Conservation (phyloP, 1,140 invertebrate genomes). For the Helicoverpa armigera region DNA sequence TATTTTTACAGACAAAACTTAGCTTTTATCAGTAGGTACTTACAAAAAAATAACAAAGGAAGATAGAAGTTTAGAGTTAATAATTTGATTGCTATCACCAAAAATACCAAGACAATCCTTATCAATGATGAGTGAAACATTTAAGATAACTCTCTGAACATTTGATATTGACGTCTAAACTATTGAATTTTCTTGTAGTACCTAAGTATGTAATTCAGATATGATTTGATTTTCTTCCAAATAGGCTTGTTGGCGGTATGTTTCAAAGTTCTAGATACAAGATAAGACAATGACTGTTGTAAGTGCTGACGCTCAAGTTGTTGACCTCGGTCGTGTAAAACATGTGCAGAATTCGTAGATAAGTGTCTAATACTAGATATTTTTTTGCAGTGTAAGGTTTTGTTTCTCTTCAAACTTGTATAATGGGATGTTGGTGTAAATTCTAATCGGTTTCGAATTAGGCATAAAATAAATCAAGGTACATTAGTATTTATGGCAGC, state of each 20-base stretch:
- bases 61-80: not conserved
- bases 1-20: too few relatives aligned
- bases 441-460: too few relatives aligned
- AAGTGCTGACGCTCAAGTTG: not conserved
- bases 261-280: not conserved
- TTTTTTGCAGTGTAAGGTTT: too few relatives aligned
- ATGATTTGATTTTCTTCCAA: conserved; percentile 51
- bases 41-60: too few relatives aligned
- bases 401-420: too few relatives aligned
- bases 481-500: too few relatives aligned
- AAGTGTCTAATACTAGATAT: too few relatives aligned
- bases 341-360: too few relatives aligned
- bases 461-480: too few relatives aligned
- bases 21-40: too few relatives aligned
- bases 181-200: not conserved
- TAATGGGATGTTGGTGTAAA: too few relatives aligned
- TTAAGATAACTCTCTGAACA: conserved; percentile 1
- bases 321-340: not conserved
- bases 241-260: not conserved
- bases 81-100: not conserved
- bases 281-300: conserved; percentile 4
- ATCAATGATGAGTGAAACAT: conserved; percentile 1
- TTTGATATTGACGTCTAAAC: not conserved
- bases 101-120: not conserved
- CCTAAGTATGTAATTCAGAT: conserved; percentile 34